Percentiles rank a stretch among this genome's conserved stretches.
phyloP scores from a whole-genome alignment of 2,113 vertebrate species.

The Rostratula benghalensis region DNA sequence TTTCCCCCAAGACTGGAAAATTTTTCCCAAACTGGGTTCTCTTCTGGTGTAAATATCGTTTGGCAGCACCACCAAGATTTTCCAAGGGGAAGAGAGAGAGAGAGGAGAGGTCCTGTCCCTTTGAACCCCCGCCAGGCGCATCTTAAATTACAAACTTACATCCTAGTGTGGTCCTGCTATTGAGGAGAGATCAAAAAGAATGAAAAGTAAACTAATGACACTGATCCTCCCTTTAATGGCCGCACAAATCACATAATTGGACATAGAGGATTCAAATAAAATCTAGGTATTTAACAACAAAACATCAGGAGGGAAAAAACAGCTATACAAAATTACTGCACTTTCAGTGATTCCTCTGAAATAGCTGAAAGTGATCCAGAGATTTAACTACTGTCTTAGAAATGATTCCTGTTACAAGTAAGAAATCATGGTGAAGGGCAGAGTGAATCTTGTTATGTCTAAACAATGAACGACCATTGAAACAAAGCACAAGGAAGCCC shows the following conservation, averaged over 20 bases:
- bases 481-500: neutral
- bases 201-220: neutral
- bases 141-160: conserved; percentile 27
- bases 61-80: neutral
- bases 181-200: conserved; percentile 12
- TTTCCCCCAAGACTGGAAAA: neutral
- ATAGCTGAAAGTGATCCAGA: neutral
- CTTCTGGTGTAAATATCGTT: conserved; percentile 18
- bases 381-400: neutral
- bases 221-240: conserved; percentile 4
- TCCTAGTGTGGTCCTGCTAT: neutral
- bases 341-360: neutral
- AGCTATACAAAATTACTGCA: neutral
- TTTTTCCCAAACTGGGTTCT: conserved; percentile 14
- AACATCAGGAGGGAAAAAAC: neutral
- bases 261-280: neutral
- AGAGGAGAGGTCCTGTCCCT: conserved; percentile 17
- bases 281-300: neutral
- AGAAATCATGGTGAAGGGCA: neutral
- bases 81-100: conserved; percentile 14
- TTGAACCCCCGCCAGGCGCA: neutral
- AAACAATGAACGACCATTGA: neutral
- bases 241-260: neutral
- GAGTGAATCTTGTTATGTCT: neutral
- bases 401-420: conserved; percentile 1